Percentiles rank a stretch among this genome's conserved stretches.
These are phyloP conservation scores for Dinocampus coccinellae DNA, from an alignment of 2,888 invertebrate genomes.

Conservation along the genomic window DNA sequence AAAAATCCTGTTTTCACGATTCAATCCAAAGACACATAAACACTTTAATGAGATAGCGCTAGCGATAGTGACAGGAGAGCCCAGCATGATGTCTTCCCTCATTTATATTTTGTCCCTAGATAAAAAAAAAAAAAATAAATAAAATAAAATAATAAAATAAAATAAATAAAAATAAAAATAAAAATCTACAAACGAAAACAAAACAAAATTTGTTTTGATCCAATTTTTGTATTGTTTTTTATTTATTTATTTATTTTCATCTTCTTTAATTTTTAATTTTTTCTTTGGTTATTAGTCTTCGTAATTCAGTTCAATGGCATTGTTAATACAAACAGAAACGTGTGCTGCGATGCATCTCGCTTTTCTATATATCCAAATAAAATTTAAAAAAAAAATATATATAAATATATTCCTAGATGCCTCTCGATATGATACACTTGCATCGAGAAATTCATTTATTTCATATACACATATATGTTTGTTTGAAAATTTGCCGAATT, in stretches of 20 bases:
- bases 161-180: no score
- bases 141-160: no score
- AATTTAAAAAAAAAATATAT: constrained; percentile 8
- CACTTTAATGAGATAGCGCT: constrained; percentile 61
- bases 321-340: constrained; percentile 37
- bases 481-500: constrained; percentile 5
- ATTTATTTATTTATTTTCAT: background rate
- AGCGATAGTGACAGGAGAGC: constrained; percentile 70
- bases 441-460: constrained; percentile 3
- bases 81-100: constrained; percentile 60
- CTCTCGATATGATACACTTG: constrained; percentile 22
- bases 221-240: no score
- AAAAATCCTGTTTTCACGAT: background rate
- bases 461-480: background rate
- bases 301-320: constrained; percentile 33
- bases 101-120: constrained; percentile 19
- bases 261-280: background rate
- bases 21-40: constrained; percentile 48
- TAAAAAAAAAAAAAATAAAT: background rate
- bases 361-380: constrained; percentile 32
- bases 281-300: constrained; percentile 17
- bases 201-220: no score
- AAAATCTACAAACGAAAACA: no score
- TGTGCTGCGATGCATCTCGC: constrained; percentile 38
- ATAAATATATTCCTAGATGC: constrained; percentile 25